Percentiles rank a stretch among this genome's conserved stretches.
Conservation (phyloP, 2,888 invertebrate species). For the Stenurella melanura region DNA sequence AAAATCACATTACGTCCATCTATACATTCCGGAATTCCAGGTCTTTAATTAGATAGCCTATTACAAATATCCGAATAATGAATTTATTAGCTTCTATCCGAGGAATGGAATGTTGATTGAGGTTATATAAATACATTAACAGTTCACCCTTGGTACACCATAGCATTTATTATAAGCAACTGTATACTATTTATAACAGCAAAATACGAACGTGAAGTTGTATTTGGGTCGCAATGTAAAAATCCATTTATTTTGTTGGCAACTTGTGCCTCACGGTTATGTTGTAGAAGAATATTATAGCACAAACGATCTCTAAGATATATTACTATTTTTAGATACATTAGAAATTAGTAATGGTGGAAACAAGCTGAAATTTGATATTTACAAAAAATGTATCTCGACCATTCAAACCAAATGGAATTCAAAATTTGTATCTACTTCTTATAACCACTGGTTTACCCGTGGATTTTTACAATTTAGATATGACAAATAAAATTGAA, state of each 20-base stretch:
- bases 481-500: too few relatives aligned
- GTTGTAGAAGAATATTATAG: too few relatives aligned
- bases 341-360: too few relatives aligned
- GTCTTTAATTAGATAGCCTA: background rate
- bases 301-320: too few relatives aligned
- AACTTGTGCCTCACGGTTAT: background rate
- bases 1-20: background rate
- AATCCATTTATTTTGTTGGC: background rate
- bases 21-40: background rate
- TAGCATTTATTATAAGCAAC: conserved; percentile 7
- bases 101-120: conserved; percentile 9
- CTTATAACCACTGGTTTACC: too few relatives aligned
- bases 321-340: too few relatives aligned
- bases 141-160: background rate
- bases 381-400: too few relatives aligned
- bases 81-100: background rate
- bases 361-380: too few relatives aligned
- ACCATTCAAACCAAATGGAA: too few relatives aligned
- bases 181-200: background rate
- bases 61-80: background rate
- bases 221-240: background rate
- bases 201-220: background rate
- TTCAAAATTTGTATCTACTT: too few relatives aligned
- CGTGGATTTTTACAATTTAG: too few relatives aligned
- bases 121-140: background rate